Conservation (phyloP, 2,888 invertebrate genomes). For the Branchipolynoe longqiensis region DNA sequence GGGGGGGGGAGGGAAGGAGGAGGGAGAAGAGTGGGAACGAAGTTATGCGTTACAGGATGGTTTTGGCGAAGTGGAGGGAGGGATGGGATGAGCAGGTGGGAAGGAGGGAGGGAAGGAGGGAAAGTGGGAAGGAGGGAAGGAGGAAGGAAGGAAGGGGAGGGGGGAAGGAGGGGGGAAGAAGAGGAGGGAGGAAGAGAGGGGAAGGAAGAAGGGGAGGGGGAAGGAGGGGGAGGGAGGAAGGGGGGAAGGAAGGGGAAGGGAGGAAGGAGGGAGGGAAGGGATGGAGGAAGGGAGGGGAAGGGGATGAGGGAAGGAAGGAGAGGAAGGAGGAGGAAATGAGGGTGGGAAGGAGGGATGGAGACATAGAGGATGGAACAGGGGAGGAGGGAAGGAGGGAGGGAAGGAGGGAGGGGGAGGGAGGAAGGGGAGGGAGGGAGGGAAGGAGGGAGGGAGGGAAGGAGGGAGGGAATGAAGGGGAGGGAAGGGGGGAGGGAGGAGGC, state of each 20-base stretch:
- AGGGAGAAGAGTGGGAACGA: no score
- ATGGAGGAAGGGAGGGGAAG: neutral
- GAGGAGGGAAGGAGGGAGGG: neutral
- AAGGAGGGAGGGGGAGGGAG: no score
- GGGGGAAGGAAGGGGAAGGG: neutral
- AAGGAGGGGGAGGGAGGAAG: neutral
- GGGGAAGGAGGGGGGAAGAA: neutral
- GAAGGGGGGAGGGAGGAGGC: no score
- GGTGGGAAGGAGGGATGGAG: no score
- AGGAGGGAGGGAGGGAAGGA: neutral
- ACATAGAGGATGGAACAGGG: no score
- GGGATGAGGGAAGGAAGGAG: neutral
- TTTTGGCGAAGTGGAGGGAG: neutral
- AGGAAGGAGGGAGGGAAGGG: neutral
- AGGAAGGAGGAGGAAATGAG: neutral
- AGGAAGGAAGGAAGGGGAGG: neutral
- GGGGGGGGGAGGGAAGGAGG: no score
- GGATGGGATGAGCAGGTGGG: neutral
- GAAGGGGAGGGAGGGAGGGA: neutral
- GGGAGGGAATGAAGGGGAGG: no score
- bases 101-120: neutral
- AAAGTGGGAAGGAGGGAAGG: neutral
- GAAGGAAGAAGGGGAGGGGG: neutral
- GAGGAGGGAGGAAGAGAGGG: neutral
- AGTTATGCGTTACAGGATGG: no score